Conservation (phyloP, 2,888 invertebrate genomes). For the Chrysomela aeneicollis region DNA sequence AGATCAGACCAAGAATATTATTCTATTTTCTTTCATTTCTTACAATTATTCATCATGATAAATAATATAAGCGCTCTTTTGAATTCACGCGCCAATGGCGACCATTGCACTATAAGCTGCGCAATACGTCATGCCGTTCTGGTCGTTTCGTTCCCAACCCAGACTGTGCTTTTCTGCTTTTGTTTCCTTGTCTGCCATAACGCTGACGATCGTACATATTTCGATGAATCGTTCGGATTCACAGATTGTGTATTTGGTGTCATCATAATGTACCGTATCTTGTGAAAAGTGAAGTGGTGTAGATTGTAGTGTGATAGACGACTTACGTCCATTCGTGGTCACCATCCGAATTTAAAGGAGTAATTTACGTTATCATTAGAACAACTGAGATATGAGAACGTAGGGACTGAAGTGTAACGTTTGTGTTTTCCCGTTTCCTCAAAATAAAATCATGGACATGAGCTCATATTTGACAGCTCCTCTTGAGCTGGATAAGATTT, state of each 20-base stretch:
- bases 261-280: too few species aligned
- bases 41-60: too few species aligned
- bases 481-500: constrained; percentile 60
- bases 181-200: too few species aligned
- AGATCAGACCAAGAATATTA: too few species aligned
- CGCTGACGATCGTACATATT: constrained; percentile 41
- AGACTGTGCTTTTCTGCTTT: constrained; percentile 8
- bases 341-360: background rate
- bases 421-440: constrained; percentile 49
- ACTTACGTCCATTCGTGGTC: constrained; percentile 41
- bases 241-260: constrained; percentile 45
- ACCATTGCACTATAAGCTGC: constrained; percentile 34
- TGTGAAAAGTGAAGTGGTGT: constrained; percentile 22
- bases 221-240: constrained; percentile 45
- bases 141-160: constrained; percentile 23
- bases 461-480: constrained; percentile 60
- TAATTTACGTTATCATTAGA: too few species aligned
- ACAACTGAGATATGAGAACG: too few species aligned
- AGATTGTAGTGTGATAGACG: constrained; percentile 25
- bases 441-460: constrained; percentile 57
- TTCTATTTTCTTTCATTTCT: too few species aligned
- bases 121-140: constrained; percentile 49
- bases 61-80: too few species aligned
- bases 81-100: background rate
- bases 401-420: constrained; percentile 46